These are phyloP conservation scores for Nemapogon koenigi DNA, from an alignment of 2,888 invertebrate genomes.

Conservation along the genomic window DNA sequence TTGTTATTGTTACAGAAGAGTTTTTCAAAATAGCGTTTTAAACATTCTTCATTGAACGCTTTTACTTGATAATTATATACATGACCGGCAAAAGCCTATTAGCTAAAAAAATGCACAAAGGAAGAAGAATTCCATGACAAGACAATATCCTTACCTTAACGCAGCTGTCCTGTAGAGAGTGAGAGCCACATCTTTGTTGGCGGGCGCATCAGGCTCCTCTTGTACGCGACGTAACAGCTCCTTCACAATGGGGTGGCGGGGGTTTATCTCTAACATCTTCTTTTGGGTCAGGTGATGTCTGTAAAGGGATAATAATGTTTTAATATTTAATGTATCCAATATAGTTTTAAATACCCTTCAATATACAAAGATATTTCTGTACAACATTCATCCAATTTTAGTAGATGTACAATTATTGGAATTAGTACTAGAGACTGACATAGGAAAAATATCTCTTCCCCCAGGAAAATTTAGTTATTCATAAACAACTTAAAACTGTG, in stretches of 20 bases:
- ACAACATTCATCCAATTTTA: no score
- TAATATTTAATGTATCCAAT: no score
- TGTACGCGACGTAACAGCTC: constrained; percentile 86
- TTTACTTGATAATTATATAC: not conserved
- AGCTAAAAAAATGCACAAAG: not conserved
- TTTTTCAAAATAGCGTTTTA: no score
- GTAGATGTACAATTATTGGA: no score
- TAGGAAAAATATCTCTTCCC: no score
- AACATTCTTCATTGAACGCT: not conserved
- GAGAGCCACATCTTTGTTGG: constrained; percentile 82
- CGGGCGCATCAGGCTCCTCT: constrained; percentile 77
- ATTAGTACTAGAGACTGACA: no score
- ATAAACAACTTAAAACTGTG: no score
- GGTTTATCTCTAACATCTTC: constrained; percentile 97
- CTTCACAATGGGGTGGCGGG: constrained; percentile 93
- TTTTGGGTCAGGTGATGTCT: constrained; percentile 89
- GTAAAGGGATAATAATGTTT: no score
- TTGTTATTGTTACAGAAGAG: no score
- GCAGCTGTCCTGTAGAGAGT: constrained; percentile 95
- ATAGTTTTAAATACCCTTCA: no score
- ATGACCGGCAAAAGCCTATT: not conserved
- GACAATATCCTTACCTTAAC: constrained; percentile 54
- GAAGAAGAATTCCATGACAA: not conserved
- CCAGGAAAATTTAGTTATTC: no score
- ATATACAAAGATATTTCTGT: no score